phyloP scores from a whole-genome alignment of 2,888 invertebrate genomes.

The Lordiphosa andalusiaca region DNA sequence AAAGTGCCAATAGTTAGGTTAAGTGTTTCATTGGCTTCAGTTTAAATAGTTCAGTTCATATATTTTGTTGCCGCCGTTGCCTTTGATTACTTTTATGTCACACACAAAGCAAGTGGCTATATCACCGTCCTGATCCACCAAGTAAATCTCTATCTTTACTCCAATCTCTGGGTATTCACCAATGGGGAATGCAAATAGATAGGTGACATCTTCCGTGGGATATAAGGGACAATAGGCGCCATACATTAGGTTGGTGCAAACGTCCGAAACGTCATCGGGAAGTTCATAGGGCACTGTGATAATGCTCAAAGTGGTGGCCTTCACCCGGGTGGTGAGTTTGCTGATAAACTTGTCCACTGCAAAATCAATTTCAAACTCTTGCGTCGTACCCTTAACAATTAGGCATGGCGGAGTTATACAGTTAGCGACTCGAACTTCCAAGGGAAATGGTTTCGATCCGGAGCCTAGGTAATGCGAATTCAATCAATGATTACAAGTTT shows the following conservation, averaged over 20 bases:
- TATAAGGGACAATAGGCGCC: conserved; percentile 78
- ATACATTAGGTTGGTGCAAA: conserved; percentile 73
- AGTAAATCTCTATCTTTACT: conserved; percentile 73
- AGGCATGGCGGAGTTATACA: conserved; percentile 76
- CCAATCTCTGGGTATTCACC: conserved; percentile 76
- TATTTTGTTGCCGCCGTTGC: conserved; percentile 10
- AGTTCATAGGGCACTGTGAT: conserved; percentile 78
- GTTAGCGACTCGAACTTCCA: conserved; percentile 66
- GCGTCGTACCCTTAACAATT: conserved; percentile 69
- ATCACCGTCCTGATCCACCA: conserved; percentile 71
- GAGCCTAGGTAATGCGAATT: conserved; percentile 45
- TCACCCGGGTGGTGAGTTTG: conserved; percentile 50
- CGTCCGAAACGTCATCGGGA: conserved; percentile 71
- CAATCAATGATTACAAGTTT: not conserved
- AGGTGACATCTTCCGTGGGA: conserved; percentile 76
- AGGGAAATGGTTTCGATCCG: conserved; percentile 65
- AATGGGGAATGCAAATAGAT: conserved; percentile 76
- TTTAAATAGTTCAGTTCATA: conserved; percentile 53
- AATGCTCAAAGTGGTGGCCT: conserved; percentile 77
- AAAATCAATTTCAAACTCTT: conserved; percentile 75
- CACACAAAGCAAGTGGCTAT: conserved; percentile 69
- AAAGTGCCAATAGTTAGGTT: conserved; percentile 11
- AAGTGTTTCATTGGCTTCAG: not conserved
- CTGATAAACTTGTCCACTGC: conserved; percentile 61
- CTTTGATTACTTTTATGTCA: conserved; percentile 77